Conservation (phyloP, 2,888 invertebrate species). For the Rugalucina vietnamica region DNA sequence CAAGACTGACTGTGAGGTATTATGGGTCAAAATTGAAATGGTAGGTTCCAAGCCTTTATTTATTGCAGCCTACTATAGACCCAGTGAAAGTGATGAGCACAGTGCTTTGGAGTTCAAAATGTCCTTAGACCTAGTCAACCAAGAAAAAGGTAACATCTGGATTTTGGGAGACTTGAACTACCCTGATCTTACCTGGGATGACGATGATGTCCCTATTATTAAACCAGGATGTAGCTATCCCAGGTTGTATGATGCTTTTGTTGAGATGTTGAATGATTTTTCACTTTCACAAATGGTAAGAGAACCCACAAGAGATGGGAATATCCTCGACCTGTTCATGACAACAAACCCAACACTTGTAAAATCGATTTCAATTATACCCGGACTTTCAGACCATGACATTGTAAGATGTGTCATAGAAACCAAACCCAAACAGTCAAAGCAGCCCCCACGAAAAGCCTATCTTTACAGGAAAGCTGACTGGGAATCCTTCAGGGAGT, state of each 20-base stretch:
- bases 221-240: neutral
- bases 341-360: slow-evolving; percentile 20
- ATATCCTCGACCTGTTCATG: slow-evolving; percentile 5
- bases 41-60: slow-evolving; percentile 10
- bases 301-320: neutral
- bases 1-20: slow-evolving; percentile 31
- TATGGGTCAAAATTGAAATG: slow-evolving; percentile 29
- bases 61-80: slow-evolving; percentile 25
- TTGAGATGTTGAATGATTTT: neutral
- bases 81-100: slow-evolving; percentile 7
- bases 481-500: neutral
- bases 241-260: slow-evolving; percentile 1
- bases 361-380: neutral
- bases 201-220: neutral
- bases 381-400: slow-evolving; percentile 20
- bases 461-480: slow-evolving; percentile 22
- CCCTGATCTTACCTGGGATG: slow-evolving; percentile 20
- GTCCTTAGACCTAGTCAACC: slow-evolving; percentile 2
- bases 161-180: slow-evolving; percentile 8
- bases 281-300: neutral
- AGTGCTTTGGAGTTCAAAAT: slow-evolving; percentile 6
- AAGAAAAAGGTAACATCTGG: slow-evolving; percentile 5
- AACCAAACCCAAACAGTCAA: neutral
- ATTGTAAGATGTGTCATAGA: slow-evolving; percentile 1
- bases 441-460: slow-evolving; percentile 3